Conservation (phyloP, 2,113 vertebrate species). For the Pogona vitticeps region DNA sequence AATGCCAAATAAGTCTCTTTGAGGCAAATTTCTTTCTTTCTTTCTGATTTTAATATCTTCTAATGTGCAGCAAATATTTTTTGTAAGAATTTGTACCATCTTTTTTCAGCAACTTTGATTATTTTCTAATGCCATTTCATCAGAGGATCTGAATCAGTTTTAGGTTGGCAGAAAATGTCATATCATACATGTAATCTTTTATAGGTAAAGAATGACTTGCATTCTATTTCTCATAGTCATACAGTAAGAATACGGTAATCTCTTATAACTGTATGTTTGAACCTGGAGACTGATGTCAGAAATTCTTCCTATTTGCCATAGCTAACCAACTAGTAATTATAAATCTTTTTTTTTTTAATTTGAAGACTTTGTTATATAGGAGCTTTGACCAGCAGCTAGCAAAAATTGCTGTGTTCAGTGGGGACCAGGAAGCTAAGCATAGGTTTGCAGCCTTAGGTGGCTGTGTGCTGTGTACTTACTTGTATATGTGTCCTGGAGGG, state of each 20-base stretch:
- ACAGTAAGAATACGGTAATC: not conserved
- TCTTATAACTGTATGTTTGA: not conserved
- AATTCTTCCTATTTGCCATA: not conserved
- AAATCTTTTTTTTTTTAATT: not conserved
- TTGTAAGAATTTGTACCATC: not conserved
- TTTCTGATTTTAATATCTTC: fast-evolving
- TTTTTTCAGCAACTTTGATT: not conserved
- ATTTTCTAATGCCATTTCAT: not conserved
- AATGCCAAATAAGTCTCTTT: not conserved
- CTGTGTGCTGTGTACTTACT: not conserved
- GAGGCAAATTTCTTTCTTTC: not conserved
- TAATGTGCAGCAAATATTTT: not conserved
- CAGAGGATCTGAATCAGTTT: not conserved
- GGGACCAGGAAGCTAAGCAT: not conserved
- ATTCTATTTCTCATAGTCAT: not conserved
- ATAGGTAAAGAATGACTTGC: not conserved
- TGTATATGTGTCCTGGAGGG: not conserved
- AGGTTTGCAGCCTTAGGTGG: not conserved
- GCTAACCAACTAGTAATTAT: not conserved
- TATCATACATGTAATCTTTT: not conserved
- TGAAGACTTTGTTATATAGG: not conserved
- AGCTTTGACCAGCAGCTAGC: too few species aligned
- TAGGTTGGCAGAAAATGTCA: not conserved
- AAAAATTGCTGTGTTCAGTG: not conserved
- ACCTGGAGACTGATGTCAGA: not conserved